Evolutionary conservation across 2,797 vertebrate genomes (phyloP).

Genomic region (Dryobates pubescens): DNA sequence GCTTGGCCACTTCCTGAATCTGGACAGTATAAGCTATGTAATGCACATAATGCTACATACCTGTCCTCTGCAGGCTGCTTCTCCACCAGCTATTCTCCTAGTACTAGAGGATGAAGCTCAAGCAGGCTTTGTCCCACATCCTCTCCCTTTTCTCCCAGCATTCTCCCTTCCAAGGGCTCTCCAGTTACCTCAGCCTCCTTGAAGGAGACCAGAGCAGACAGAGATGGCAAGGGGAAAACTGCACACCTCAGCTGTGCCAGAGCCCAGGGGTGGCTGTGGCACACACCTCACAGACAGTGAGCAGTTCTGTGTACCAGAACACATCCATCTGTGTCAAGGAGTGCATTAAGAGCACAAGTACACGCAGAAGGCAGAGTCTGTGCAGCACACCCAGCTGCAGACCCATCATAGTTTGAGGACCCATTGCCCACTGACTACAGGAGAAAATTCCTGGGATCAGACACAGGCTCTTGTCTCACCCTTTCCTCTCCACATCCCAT

Average conservation of each 20-base stretch:
- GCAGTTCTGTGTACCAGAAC: background rate
- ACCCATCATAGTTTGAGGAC: accelerated
- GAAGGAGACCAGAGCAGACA: background rate
- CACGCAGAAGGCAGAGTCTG: accelerated
- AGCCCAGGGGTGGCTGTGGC: background rate
- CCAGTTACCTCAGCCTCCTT: background rate
- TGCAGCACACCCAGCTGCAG: accelerated
- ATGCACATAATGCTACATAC: accelerated
- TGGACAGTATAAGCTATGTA: accelerated
- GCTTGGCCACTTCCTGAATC: background rate
- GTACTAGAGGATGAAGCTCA: background rate
- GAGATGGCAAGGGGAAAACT: background rate
- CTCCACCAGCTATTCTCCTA: background rate
- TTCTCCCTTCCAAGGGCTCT: accelerated
- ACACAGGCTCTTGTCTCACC: background rate
- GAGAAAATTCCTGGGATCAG: background rate
- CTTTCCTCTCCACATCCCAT: background rate
- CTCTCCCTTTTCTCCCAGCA: background rate
- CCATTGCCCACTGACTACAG: background rate
- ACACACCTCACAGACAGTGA: background rate
- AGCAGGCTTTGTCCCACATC: background rate
- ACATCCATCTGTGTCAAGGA: background rate
- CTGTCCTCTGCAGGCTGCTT: background rate
- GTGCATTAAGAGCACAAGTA: background rate
- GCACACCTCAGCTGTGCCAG: background rate